These are phyloP conservation scores for Papilio xuthus DNA, from an alignment of 1,140 invertebrate species.

Conservation along the genomic window DNA sequence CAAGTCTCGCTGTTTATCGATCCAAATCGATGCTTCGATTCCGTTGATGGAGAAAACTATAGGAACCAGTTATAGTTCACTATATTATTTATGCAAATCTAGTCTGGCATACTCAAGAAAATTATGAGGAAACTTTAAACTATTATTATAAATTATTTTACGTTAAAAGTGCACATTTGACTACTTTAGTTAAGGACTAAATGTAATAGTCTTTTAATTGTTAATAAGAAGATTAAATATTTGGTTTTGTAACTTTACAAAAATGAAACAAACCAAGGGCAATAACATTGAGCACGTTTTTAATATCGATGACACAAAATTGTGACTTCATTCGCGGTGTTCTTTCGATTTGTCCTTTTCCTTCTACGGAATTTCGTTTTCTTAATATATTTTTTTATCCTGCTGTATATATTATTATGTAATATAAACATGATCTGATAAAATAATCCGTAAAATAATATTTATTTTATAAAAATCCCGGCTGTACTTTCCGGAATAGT, in stretches of 20 bases:
- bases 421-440: too few relatives aligned
- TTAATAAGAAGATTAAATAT: too few relatives aligned
- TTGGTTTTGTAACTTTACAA: too few relatives aligned
- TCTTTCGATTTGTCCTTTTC: slow-evolving; percentile 13
- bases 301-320: not conserved
- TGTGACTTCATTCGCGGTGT: slow-evolving; percentile 12
- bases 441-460: not conserved
- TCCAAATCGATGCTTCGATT: not conserved
- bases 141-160: not conserved
- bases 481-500: not conserved
- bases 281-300: not conserved
- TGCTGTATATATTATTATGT: not conserved
- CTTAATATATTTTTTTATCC: not conserved
- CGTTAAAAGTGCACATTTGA: not conserved
- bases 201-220: not conserved
- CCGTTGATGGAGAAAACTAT: slow-evolving; percentile 25
- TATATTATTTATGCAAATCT: slow-evolving; percentile 27
- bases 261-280: too few relatives aligned
- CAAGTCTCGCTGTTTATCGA: not conserved
- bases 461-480: not conserved
- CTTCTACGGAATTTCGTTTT: not conserved
- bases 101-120: not conserved
- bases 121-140: not conserved
- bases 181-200: too few relatives aligned
- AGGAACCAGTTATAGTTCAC: slow-evolving; percentile 21